Conservation (phyloP, 2,113 vertebrate species). For the Alethe diademata region DNA sequence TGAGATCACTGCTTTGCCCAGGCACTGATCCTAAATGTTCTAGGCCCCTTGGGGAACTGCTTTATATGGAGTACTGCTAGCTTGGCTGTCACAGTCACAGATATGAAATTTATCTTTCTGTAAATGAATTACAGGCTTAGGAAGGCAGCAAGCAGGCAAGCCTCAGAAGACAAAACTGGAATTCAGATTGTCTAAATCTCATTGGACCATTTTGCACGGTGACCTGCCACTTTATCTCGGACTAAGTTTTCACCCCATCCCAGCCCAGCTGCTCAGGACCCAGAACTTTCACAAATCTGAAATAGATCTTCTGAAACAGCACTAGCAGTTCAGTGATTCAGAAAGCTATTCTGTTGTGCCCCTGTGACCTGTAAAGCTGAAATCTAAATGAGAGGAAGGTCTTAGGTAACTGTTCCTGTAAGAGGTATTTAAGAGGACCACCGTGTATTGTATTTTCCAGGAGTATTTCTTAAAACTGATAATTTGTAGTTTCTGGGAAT, state of each 20-base stretch:
- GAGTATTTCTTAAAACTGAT: background rate
- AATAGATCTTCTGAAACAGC: background rate
- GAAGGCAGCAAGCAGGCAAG: background rate
- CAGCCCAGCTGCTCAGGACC: background rate
- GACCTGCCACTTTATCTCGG: background rate
- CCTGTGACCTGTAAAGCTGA: background rate
- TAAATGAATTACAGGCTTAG: background rate
- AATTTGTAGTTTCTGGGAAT: background rate
- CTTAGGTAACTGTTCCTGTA: background rate
- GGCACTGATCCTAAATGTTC: background rate
- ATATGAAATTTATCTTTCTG: background rate
- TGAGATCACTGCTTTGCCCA: background rate
- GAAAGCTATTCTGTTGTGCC: background rate
- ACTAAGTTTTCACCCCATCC: background rate
- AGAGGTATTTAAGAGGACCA: background rate
- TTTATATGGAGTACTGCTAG: background rate
- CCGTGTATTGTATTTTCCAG: background rate
- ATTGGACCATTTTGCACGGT: background rate
- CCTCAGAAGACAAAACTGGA: background rate
- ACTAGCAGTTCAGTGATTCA: background rate
- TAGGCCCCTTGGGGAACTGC: background rate
- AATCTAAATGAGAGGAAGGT: background rate
- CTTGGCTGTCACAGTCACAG: background rate
- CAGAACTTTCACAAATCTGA: background rate
- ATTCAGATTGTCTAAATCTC: background rate